Evolutionary conservation across 2,113 vertebrate species (phyloP).

Genomic region (Lethenteron camtschaticum): DNA sequence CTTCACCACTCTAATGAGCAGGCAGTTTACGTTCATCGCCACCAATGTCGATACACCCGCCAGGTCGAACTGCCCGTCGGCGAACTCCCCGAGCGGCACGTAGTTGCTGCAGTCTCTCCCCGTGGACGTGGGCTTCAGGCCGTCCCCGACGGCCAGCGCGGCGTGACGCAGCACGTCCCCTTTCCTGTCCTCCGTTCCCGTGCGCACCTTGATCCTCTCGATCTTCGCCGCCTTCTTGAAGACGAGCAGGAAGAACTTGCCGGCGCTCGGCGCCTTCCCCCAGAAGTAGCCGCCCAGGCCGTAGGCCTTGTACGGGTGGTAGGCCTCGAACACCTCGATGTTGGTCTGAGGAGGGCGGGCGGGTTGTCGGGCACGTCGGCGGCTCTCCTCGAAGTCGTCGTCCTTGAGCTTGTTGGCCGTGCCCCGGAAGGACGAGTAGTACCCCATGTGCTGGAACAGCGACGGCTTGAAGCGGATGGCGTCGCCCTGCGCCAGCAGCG

Average conservation of each 20-base stretch:
- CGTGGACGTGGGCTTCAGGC: conserved; percentile 40
- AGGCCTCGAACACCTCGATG: conserved; percentile 90
- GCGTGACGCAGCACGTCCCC: conserved; percentile 80
- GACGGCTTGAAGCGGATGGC: conserved; percentile 85
- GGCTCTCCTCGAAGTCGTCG: conserved; percentile 95
- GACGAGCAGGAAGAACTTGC: conserved; percentile 62
- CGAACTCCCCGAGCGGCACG: no score
- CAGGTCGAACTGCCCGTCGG: no score
- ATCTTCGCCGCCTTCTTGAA: conserved; percentile 68
- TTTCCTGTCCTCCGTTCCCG: conserved; percentile 76
- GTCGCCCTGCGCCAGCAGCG: conserved; percentile 74
- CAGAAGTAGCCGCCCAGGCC: conserved; percentile 88
- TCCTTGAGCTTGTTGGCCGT: conserved; percentile 92
- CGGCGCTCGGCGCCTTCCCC: conserved; percentile 66
- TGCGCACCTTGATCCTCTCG: conserved; percentile 66
- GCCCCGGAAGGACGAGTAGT: conserved; percentile 89
- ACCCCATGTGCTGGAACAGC: conserved; percentile 97
- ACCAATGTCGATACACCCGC: no score
- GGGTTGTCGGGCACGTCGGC: conserved; percentile 88
- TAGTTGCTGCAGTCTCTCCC: conserved; percentile 33
- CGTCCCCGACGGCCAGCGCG: conserved; percentile 69
- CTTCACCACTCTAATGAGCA: no score
- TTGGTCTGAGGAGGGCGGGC: conserved; percentile 66
- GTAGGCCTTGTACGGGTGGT: conserved; percentile 72
- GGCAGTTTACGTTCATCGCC: no score